These are phyloP conservation scores for Scomber colias DNA, from an alignment of 2,113 vertebrate genomes.

Conservation along the genomic window DNA sequence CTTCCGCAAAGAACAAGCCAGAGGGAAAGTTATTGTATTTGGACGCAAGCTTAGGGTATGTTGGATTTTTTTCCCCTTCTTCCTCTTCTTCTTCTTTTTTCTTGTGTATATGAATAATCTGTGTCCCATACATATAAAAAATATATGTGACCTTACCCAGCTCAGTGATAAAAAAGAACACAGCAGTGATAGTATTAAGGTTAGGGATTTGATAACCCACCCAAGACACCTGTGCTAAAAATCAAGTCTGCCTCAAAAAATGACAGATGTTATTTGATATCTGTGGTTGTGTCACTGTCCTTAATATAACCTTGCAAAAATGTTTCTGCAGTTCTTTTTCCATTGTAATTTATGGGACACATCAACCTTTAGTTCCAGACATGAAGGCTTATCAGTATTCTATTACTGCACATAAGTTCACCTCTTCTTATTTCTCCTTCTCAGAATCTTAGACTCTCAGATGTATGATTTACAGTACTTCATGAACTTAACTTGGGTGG, in stretches of 20 bases:
- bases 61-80: background rate
- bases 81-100: background rate
- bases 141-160: slow-evolving; percentile 3
- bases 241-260: background rate
- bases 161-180: background rate
- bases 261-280: background rate
- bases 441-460: slow-evolving; percentile 28
- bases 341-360: slow-evolving; percentile 18
- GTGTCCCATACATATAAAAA: background rate
- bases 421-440: slow-evolving; percentile 38
- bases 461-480: slow-evolving; percentile 65
- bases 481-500: slow-evolving; percentile 66
- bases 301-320: slow-evolving; percentile 30
- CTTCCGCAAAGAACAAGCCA: slow-evolving; percentile 95
- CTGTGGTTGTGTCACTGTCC: slow-evolving; percentile 2
- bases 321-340: slow-evolving; percentile 11
- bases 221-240: background rate
- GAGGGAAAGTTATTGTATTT: slow-evolving; percentile 96
- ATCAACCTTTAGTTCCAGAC: slow-evolving; percentile 29
- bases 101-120: background rate
- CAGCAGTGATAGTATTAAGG: background rate
- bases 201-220: background rate
- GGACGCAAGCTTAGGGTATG: slow-evolving; percentile 95
- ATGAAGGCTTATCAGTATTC: slow-evolving; percentile 59
- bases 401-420: slow-evolving; percentile 30